A percentile compares a stretch with the other conserved stretches of the same genome.
Conservation (phyloP, 2,113 vertebrate species). For the Glaucomys volans region DNA sequence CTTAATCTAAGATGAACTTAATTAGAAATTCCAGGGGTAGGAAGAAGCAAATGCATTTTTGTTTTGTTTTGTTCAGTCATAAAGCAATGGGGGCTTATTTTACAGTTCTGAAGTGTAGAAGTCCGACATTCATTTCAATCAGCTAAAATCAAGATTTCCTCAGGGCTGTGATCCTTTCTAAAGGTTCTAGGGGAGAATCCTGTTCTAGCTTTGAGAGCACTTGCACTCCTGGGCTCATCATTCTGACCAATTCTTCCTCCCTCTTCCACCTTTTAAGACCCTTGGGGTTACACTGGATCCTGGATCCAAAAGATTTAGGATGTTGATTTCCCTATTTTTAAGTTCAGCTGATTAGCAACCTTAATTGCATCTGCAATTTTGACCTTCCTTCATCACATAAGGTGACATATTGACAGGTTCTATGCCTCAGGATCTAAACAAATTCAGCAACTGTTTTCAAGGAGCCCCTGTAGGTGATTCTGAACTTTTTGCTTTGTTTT, state of each 20-base stretch:
- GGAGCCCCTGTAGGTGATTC: no score
- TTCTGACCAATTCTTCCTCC: not conserved
- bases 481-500: not conserved
- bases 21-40: not conserved
- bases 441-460: not conserved
- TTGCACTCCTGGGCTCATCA: not conserved
- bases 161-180: not conserved
- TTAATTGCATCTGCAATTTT: not conserved
- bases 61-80: not conserved
- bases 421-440: accelerated
- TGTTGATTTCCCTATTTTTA: not conserved
- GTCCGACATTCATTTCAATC: not conserved
- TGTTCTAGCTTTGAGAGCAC: not conserved
- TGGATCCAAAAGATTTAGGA: not conserved
- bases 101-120: not conserved
- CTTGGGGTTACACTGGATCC: not conserved
- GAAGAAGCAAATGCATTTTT: not conserved
- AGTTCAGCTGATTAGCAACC: not conserved
- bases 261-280: not conserved
- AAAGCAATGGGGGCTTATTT: not conserved
- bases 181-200: not conserved
- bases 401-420: not conserved
- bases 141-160: not conserved
- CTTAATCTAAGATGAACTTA: not conserved
- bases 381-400: not conserved